Evolutionary conservation across 2,797 vertebrate genomes (phyloP).

Genomic region (Zenarchopterus dispar): DNA sequence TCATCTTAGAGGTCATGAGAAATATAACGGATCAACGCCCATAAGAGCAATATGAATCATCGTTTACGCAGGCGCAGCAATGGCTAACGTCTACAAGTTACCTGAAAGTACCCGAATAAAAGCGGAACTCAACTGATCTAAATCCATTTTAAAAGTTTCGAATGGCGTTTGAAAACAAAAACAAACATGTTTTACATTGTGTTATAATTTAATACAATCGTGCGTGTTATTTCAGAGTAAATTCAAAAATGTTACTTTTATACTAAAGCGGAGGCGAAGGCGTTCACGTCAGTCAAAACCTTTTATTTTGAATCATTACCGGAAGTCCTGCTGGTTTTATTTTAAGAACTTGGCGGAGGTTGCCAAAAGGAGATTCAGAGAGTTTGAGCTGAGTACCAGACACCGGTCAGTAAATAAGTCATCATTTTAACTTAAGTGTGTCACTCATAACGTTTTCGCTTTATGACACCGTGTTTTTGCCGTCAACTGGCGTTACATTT

Average conservation of each 20-base stretch:
- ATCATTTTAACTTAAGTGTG: neutral
- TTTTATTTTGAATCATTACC: conserved; percentile 18
- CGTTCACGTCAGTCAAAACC: accelerated
- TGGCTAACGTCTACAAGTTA: neutral
- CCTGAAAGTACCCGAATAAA: neutral
- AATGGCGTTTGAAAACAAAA: neutral
- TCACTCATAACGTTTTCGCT: neutral
- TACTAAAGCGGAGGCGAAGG: too few species aligned
- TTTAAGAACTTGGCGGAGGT: neutral
- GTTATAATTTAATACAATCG: accelerated
- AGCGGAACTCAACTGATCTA: neutral
- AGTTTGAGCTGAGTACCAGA: conserved; percentile 61
- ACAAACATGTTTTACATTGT: accelerated
- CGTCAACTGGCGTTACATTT: neutral
- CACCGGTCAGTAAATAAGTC: conserved; percentile 47
- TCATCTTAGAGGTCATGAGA: neutral
- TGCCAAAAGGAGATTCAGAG: conserved; percentile 43
- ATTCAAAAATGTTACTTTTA: accelerated
- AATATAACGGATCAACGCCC: conserved; percentile 44
- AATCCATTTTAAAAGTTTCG: conserved; percentile 34
- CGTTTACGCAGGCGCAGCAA: conserved; percentile 67
- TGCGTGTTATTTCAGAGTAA: accelerated
- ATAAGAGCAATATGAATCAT: conserved; percentile 46
- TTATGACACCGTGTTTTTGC: neutral
- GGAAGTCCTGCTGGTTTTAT: conserved; percentile 23